phyloP scores from a whole-genome alignment of 2,888 invertebrate species.

The Catocala fraxini region DNA sequence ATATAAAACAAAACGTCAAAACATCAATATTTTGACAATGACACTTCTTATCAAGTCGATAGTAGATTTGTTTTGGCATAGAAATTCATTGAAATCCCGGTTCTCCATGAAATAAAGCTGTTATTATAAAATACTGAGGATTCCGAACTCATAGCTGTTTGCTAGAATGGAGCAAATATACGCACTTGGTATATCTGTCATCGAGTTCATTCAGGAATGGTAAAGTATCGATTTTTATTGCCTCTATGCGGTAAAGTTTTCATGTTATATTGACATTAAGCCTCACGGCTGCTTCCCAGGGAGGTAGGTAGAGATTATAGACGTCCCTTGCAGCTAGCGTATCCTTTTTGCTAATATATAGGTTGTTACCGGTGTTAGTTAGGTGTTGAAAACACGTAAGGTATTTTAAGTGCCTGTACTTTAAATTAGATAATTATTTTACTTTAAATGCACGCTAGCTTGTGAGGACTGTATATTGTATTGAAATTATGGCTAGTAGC shows the following conservation, averaged over 20 bases:
- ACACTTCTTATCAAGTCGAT: not conserved
- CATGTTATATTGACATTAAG: no score
- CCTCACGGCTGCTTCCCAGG: no score
- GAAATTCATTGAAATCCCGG: slow-evolving; percentile 11
- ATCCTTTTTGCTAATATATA: no score
- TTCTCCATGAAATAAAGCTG: not conserved
- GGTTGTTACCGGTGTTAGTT: no score
- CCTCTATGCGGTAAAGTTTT: not conserved
- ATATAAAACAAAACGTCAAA: not conserved
- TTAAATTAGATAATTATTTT: no score
- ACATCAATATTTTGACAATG: slow-evolving; percentile 13
- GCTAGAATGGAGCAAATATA: slow-evolving; percentile 72
- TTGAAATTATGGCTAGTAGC: no score
- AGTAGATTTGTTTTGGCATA: slow-evolving; percentile 9
- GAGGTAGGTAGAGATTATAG: no score
- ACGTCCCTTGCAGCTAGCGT: no score
- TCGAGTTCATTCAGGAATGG: slow-evolving; percentile 73
- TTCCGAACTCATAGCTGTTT: not conserved
- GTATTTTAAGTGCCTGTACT: no score
- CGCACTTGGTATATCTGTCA: slow-evolving; percentile 70
- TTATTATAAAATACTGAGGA: slow-evolving; percentile 15
- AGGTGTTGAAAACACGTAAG: no score
- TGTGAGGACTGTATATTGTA: no score
- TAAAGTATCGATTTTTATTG: slow-evolving; percentile 47
- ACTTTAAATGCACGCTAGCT: no score